Evolutionary conservation across 2,888 invertebrate genomes (phyloP), one percentile per base, ranked within the genome.

Genomic region (Cheiracanthium punctorium): DNA sequence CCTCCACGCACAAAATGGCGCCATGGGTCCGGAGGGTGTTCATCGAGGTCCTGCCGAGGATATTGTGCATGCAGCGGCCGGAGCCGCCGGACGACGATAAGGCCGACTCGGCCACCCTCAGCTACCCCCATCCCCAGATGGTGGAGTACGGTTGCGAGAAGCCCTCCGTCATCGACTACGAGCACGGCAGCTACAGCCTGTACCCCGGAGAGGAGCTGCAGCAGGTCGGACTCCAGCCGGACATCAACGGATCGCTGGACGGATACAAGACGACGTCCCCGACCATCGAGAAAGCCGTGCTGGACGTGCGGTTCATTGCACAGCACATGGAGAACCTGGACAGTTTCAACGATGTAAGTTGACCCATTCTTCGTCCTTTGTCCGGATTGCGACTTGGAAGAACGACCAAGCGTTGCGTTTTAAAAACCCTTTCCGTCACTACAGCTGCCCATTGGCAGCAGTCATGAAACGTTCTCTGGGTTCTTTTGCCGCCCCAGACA

Each of bases 311-410:
- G 91, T 97, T 97, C 93, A 97, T 97, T 93, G 97, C 97, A 91
- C 97, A 97, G 93, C 97, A 97, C 92, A 96, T 97, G 92, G 96
- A 95, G 93, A 97, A 97, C 93, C 96, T 97, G 93, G 97, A 97
- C 93, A 96, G 96, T 92, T 97, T 97, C 92, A 97, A 96, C 92
- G 96, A 95, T 92, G 97, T 97, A 93, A 95, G 96, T 95, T 41
- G n/a, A n/a, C n/a, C n/a, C n/a, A n/a, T n/a, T n/a, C n/a, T n/a
- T n/a, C n/a, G n/a, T n/a, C n/a, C 5, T 12, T 8, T 24, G n/a
- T n/a, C n/a, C n/a, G n/a, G n/a, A n/a, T n/a, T n/a, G n/a, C n/a
- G n/a, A n/a, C n/a, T n/a, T n/a, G n/a, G n/a, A n/a, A n/a, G n/a
- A n/a, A n/a, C n/a, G n/a, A n/a, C n/a, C n/a, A n/a, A n/a, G n/a